Evolutionary conservation across 2,113 vertebrate species (phyloP).

Genomic region (Eolophus roseicapilla): DNA sequence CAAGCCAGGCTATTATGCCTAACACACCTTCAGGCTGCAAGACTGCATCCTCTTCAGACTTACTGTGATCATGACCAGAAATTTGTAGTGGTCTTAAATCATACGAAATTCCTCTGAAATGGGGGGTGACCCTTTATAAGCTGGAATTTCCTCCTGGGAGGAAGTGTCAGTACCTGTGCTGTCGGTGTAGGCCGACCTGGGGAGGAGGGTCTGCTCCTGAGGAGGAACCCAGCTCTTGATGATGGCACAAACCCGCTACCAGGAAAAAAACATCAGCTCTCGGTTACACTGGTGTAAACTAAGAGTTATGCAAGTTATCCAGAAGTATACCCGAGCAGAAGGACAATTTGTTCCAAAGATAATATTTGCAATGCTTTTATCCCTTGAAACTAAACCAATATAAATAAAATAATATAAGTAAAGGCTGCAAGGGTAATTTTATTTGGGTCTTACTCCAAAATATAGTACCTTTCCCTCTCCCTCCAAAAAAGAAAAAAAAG

Average conservation of each 20-base stretch:
- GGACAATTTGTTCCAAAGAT: not conserved
- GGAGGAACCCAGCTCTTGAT: not conserved
- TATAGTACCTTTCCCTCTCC: not conserved
- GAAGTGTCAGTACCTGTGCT: not conserved
- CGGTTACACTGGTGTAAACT: not conserved
- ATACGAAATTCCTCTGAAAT: not conserved
- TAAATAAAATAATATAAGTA: not conserved
- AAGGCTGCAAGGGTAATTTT: not conserved
- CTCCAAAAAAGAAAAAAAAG: too few species aligned
- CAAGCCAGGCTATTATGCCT: not conserved
- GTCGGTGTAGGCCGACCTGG: rapidly evolving
- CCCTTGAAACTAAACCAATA: not conserved
- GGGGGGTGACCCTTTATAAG: not conserved
- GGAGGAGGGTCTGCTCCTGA: not conserved
- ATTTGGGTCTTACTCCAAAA: not conserved
- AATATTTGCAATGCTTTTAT: not conserved
- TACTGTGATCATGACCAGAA: not conserved
- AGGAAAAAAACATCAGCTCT: not conserved
- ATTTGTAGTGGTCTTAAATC: not conserved
- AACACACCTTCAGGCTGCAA: not conserved
- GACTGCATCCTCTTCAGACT: not conserved
- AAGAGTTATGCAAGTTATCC: not conserved
- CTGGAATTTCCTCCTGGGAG: not conserved
- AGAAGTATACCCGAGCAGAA: not conserved
- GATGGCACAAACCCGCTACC: not conserved